Evolutionary conservation across 2,797 vertebrate species (phyloP), one percentile per base, ranked within the genome.

Genomic region (Diplodus sargus): DNA sequence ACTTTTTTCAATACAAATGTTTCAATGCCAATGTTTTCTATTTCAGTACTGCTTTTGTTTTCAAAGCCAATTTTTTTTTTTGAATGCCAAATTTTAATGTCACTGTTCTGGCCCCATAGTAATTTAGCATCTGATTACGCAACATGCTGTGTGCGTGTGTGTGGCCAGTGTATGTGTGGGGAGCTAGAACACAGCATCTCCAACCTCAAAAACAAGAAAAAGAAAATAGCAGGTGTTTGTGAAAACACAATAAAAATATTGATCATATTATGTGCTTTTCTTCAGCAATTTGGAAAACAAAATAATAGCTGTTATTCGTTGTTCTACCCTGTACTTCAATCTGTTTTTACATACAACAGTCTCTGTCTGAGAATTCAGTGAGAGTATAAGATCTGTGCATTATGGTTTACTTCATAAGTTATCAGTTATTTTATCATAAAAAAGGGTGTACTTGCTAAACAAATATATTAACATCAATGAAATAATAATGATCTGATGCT

Each of bases 401-500:
- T 47, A 23, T 51, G 11, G n/a, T 69, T 75, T 48, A 70, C 74
- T 73, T 63, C 43, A 49, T 58, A 6, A 51, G 74, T 72, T 25
- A 25, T 25, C 25, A 25, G 25, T 25, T 25, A 25, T 25, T 25
- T 25, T 25, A 65, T 74, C 76, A 59, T 48, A 52, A 62, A 79
- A 77, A 2, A 4, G 74, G 61, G 34, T 42, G 2, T 23, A 58
- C 48, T 59, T 63, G 62, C 22, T 22, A 73, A 79, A 86, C 72
- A 42, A 73, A 39, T 78, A 81, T 64, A 70, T 81, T 62, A 73
- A 22, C 71, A 56, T 18, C 53, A 49, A 56, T 51, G 42, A 23
- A 10, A 58, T 22, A 72, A 47, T 77, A 84, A 77, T 83, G 79
- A 88, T 88, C 52, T 64, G 85, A 80, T 63, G 63, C 76, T 83